A percentile compares a stretch with the other conserved stretches of the same genome.
These are phyloP conservation scores for Channallabes apus DNA, from an alignment of 2,797 vertebrate genomes.

Conservation along the genomic window DNA sequence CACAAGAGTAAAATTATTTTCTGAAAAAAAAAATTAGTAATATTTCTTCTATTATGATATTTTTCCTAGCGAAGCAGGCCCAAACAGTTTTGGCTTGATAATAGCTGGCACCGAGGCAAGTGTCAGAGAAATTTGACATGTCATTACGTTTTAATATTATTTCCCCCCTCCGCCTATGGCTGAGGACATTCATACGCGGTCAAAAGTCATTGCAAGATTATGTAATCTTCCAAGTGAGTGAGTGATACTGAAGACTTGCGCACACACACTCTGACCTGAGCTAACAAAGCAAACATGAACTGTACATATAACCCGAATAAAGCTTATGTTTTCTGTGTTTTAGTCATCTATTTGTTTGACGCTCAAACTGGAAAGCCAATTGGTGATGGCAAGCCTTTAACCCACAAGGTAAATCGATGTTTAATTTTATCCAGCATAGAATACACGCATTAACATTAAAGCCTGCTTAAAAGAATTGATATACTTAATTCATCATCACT, in stretches of 20 bases:
- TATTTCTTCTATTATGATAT: neutral
- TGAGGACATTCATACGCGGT: neutral
- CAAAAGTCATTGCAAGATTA: neutral
- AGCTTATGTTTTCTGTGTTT: neutral
- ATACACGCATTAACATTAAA: neutral
- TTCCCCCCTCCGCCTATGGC: neutral
- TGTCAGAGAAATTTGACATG: conserved; percentile 7
- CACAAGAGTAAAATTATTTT: neutral
- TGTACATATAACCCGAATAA: neutral
- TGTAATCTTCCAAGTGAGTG: neutral
- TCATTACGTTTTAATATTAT: neutral
- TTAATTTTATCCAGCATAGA: neutral
- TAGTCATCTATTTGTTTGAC: conserved; percentile 91
- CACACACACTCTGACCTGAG: neutral
- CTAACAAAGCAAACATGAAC: conserved; percentile 4
- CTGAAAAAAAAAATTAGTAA: neutral
- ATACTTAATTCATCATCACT: neutral
- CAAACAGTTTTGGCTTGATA: conserved; percentile 13
- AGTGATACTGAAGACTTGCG: conserved; percentile 9
- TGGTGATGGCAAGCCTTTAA: conserved; percentile 86
- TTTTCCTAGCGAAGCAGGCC: neutral
- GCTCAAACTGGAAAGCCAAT: conserved; percentile 86
- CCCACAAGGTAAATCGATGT: conserved; percentile 82
- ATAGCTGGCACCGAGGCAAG: neutral
- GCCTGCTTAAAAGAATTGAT: neutral